Conservation (phyloP, 35 echinoderm and acorn worm species). For the Ophioderma brevispina region DNA sequence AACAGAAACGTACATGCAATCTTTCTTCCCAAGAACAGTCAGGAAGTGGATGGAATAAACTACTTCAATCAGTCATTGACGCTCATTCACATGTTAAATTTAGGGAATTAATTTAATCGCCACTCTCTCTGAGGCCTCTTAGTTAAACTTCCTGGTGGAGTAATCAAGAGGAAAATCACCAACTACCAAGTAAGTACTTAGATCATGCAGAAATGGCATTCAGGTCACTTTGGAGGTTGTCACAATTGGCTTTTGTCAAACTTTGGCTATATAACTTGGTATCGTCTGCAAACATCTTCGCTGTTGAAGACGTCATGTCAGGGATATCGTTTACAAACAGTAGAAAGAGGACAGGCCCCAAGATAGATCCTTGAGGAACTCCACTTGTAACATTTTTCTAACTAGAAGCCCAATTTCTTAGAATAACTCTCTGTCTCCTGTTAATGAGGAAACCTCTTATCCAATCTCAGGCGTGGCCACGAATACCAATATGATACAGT, state of each 20-base stretch:
- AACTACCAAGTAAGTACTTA: too few species aligned
- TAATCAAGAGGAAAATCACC: too few species aligned
- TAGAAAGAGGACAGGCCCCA: conserved; percentile 33
- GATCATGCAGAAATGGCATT: conserved; percentile 38
- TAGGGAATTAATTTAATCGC: too few species aligned
- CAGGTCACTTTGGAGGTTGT: conserved; percentile 31
- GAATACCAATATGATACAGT: conserved; percentile 21
- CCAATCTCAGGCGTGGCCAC: background rate
- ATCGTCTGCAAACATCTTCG: conserved; percentile 54
- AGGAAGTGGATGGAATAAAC: too few species aligned
- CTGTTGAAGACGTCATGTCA: background rate
- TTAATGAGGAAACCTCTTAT: background rate
- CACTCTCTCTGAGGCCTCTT: too few species aligned
- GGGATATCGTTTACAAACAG: conserved; percentile 68
- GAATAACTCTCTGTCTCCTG: conserved; percentile 44
- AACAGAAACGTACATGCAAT: too few species aligned
- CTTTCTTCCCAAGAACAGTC: too few species aligned
- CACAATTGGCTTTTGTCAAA: conserved; percentile 8
- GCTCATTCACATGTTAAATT: too few species aligned
- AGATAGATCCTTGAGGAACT: conserved; percentile 56
- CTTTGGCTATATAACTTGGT: conserved; percentile 43
- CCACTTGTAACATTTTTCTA: conserved; percentile 50
- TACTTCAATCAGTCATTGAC: too few species aligned
- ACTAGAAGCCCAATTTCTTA: conserved; percentile 36
- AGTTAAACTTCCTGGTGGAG: too few species aligned